A percentile compares a stretch with the other conserved stretches of the same genome.
Evolutionary conservation across 1,140 invertebrate species (phyloP).

Genomic region (Microplitis demolitor): DNA sequence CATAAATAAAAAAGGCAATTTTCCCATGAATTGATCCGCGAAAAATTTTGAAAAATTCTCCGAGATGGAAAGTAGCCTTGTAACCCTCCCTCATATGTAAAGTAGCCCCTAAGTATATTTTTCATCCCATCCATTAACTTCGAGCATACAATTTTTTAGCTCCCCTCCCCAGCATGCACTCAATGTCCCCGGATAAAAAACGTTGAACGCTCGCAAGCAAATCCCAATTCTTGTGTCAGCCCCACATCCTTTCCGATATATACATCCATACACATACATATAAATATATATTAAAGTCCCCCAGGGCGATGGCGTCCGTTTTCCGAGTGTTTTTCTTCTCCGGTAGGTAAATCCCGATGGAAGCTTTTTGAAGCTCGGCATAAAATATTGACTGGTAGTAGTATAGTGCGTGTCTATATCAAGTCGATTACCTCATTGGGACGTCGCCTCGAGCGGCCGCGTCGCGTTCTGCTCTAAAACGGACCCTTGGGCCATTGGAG

Average conservation of each 20-base stretch:
- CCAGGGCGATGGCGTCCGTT: neutral
- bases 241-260: neutral
- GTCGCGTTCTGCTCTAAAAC: neutral
- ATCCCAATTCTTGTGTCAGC: too few relatives aligned
- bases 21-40: too few relatives aligned
- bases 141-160: too few relatives aligned
- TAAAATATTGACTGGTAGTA: conserved; percentile 3
- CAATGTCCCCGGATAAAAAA: neutral
- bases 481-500: conserved; percentile 4
- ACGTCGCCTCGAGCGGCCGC: neutral
- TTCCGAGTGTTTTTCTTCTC: neutral
- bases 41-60: too few relatives aligned
- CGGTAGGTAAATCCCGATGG: neutral
- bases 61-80: too few relatives aligned
- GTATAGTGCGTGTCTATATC: conserved; percentile 1
- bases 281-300: neutral
- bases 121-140: too few relatives aligned
- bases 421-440: conserved; percentile 20
- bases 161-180: too few relatives aligned
- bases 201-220: neutral
- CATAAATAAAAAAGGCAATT: too few relatives aligned
- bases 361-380: neutral
- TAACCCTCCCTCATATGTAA: too few relatives aligned
- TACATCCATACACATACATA: neutral
- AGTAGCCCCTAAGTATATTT: too few relatives aligned